A percentile compares a stretch with the other conserved stretches of the same genome.
These are phyloP conservation scores for Micrasema minimum DNA, from an alignment of 1,140 invertebrate species.

Conservation along the genomic window DNA sequence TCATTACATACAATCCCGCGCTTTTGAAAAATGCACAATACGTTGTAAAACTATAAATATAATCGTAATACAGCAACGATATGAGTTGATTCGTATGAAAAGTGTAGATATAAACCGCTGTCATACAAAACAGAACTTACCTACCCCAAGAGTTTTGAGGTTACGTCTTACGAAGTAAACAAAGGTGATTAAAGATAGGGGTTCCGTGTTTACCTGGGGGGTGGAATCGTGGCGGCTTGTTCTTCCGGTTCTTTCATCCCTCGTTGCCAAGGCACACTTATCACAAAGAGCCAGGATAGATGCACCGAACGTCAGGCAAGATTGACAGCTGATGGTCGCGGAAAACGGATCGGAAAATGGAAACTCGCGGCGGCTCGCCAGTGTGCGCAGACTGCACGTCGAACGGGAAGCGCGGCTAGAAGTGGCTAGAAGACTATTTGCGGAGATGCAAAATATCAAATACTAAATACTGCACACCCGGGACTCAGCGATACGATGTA, in stretches of 20 bases:
- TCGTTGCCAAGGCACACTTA: not conserved
- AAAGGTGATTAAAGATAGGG: not conserved
- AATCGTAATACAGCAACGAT: too few relatives aligned
- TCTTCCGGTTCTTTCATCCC: not conserved
- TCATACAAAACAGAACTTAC: not conserved
- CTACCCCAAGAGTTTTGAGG: slow-evolving; percentile 26
- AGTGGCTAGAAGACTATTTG: slow-evolving; percentile 16
- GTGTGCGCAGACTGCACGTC: too few relatives aligned
- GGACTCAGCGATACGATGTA: not conserved
- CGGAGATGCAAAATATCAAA: slow-evolving; percentile 38
- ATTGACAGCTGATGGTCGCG: too few relatives aligned
- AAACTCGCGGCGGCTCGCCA: too few relatives aligned
- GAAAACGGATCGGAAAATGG: too few relatives aligned
- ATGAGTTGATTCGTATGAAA: not conserved
- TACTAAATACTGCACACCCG: slow-evolving; percentile 24
- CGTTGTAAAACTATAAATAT: too few relatives aligned
- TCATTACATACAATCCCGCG: slow-evolving; percentile 14
- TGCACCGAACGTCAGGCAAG: too few relatives aligned
- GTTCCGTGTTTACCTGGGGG: not conserved
- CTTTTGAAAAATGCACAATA: too few relatives aligned
- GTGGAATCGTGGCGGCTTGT: not conserved
- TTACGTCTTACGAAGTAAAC: slow-evolving; percentile 10
- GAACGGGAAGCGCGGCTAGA: not conserved
- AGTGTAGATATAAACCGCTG: not conserved
- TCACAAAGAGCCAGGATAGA: not conserved